Evolutionary conservation across 1,140 invertebrate species (phyloP).

Genomic region (Drosophila seguyi): DNA sequence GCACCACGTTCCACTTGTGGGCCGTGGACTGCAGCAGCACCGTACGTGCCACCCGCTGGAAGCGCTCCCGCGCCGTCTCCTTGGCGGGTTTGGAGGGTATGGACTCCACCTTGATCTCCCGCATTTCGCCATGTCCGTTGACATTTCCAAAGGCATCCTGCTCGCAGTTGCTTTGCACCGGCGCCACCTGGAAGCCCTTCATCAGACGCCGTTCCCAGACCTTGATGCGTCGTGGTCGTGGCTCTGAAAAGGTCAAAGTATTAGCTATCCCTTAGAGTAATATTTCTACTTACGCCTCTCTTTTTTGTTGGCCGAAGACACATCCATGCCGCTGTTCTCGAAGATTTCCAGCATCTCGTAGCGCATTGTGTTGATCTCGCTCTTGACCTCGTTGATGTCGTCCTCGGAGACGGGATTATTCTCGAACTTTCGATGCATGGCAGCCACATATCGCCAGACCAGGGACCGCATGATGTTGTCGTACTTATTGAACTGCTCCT

Average conservation of each 20-base stretch:
- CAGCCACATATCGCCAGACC: constrained; percentile 93
- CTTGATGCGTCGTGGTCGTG: constrained; percentile 91
- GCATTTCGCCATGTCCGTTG: constrained; percentile 76
- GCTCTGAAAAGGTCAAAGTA: constrained; percentile 82
- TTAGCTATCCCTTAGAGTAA: neutral
- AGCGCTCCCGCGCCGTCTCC: constrained; percentile 89
- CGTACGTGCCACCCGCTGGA: constrained; percentile 90
- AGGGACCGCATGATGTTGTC: constrained; percentile 92
- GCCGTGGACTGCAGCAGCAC: constrained; percentile 89
- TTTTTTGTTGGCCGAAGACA: constrained; percentile 89
- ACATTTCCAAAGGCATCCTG: constrained; percentile 59
- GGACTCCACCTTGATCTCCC: constrained; percentile 76
- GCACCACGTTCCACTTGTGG: constrained; percentile 90
- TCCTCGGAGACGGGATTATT: constrained; percentile 94
- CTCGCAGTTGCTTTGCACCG: constrained; percentile 87
- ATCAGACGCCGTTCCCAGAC: constrained; percentile 93
- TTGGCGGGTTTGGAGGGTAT: constrained; percentile 86
- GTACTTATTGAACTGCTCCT: constrained; percentile 89
- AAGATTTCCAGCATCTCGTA: constrained; percentile 95
- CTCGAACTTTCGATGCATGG: constrained; percentile 91
- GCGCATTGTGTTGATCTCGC: constrained; percentile 92
- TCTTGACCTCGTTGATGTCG: constrained; percentile 96
- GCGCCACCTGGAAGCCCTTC: constrained; percentile 94
- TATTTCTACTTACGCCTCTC: constrained; percentile 87
- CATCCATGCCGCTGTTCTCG: constrained; percentile 91